These are phyloP conservation scores for Poeciliopsis prolifica DNA, from an alignment of 2,113 vertebrate genomes.

Conservation along the genomic window DNA sequence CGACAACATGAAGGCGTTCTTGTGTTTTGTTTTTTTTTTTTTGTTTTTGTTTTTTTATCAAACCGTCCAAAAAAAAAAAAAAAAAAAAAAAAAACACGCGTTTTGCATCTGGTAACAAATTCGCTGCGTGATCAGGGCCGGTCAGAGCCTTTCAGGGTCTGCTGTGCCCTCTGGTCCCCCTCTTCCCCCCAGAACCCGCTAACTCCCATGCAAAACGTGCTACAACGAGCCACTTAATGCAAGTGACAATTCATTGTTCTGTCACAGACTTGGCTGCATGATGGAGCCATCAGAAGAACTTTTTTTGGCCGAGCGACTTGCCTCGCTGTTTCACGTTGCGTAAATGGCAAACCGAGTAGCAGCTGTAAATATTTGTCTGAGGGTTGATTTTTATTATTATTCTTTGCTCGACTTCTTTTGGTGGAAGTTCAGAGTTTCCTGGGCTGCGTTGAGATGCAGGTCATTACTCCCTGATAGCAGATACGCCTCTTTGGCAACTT, in stretches of 20 bases:
- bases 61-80: no score
- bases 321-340: no score
- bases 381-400: no score
- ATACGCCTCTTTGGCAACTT: no score
- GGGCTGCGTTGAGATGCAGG: no score
- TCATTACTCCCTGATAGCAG: no score
- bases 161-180: neutral
- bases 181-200: neutral
- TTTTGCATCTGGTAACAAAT: neutral
- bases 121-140: neutral
- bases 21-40: no score
- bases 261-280: neutral
- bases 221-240: neutral
- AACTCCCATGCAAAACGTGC: neutral
- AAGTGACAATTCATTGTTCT: neutral
- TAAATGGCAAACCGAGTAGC: no score
- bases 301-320: neutral
- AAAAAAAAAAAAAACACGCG: neutral
- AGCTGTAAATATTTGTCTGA: no score
- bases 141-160: neutral
- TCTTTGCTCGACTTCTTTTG: no score
- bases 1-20: neutral
- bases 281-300: neutral
- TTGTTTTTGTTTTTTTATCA: neutral
- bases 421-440: no score